Percentiles rank a stretch among this genome's conserved stretches.
These are phyloP conservation scores for Paramormyrops hopkinsi DNA, from an alignment of 2,797 vertebrate genomes.

Conservation along the genomic window DNA sequence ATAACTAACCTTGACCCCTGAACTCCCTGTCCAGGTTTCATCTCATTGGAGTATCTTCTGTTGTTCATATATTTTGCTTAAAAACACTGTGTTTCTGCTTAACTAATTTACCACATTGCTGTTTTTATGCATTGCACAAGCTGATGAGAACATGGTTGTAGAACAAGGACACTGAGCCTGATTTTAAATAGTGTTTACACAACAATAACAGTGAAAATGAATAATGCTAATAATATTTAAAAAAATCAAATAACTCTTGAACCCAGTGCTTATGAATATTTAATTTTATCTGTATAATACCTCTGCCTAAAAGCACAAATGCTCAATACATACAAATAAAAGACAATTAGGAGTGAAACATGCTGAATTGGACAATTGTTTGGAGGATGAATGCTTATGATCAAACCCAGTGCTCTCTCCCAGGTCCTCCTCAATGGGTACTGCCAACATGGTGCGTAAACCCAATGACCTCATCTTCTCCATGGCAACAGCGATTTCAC, in stretches of 20 bases:
- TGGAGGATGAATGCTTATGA: background rate
- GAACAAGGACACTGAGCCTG: background rate
- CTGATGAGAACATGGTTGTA: background rate
- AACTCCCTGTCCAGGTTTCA: background rate
- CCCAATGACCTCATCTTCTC: slow-evolving; percentile 65
- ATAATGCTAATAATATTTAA: background rate
- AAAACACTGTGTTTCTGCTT: background rate
- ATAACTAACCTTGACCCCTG: background rate
- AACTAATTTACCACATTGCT: background rate
- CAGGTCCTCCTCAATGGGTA: slow-evolving; percentile 76
- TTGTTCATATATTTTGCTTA: background rate
- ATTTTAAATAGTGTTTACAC: background rate
- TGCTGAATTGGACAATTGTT: background rate
- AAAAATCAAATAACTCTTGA: background rate
- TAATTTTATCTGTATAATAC: background rate
- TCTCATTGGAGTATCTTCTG: background rate
- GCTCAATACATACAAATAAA: background rate
- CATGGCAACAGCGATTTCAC: slow-evolving; percentile 67
- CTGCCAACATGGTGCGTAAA: slow-evolving; percentile 76
- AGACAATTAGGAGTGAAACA: background rate
- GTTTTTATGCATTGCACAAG: background rate
- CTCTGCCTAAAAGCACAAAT: background rate
- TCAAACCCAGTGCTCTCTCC: slow-evolving; percentile 64
- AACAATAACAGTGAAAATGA: background rate
- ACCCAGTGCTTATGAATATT: background rate